Conservation (phyloP, 2,888 invertebrate species). For the Petrolisthes cinctipes region DNA sequence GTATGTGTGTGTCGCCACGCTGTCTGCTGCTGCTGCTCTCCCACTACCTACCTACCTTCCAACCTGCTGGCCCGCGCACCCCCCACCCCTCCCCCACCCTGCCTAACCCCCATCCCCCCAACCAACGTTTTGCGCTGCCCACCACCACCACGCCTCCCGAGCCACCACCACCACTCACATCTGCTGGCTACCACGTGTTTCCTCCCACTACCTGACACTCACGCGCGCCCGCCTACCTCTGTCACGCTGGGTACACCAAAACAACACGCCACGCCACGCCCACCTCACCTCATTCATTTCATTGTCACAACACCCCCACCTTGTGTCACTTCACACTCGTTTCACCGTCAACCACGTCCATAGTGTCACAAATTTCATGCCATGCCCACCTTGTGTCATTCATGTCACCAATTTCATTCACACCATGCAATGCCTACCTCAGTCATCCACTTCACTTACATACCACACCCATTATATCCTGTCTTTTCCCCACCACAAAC, state of each 20-base stretch:
- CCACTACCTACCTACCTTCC: constrained; percentile 16
- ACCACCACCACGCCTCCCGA: constrained; percentile 20
- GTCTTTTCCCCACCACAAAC: not conserved
- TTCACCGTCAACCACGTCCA: not conserved
- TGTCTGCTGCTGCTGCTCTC: not conserved
- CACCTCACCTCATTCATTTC: not conserved
- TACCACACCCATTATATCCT: not conserved
- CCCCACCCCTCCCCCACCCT: not conserved
- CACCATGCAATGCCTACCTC: too few species aligned
- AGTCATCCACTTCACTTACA: too few species aligned
- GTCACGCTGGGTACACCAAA: not conserved
- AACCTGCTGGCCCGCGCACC: not conserved
- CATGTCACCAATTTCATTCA: not conserved
- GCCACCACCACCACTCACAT: too few species aligned
- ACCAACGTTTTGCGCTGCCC: constrained; percentile 46
- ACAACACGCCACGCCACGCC: constrained; percentile 7
- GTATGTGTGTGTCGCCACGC: constrained; percentile 29
- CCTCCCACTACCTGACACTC: not conserved
- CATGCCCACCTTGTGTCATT: not conserved
- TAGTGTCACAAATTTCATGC: not conserved
- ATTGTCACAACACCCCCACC: not conserved
- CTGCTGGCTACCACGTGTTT: not conserved
- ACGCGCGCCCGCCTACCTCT: constrained; percentile 5
- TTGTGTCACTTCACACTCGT: not conserved
- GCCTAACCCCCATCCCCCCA: not conserved